Evolutionary conservation across 2,797 vertebrate genomes (phyloP).

Genomic region (Allobates femoralis): DNA sequence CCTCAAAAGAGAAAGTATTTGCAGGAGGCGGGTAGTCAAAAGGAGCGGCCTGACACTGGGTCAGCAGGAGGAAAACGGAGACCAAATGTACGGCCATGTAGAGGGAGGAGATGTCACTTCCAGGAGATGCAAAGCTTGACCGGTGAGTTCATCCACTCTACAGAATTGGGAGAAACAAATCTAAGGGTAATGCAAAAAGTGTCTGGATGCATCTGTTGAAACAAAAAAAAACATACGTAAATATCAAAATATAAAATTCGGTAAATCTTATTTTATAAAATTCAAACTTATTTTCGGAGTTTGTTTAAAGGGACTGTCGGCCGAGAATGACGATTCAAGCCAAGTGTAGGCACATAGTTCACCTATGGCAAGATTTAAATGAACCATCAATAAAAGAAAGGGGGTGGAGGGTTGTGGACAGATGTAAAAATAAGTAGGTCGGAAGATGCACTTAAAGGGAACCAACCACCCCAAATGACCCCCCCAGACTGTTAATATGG

Average conservation of each 20-base stretch:
- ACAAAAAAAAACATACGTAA: slow-evolving; percentile 45
- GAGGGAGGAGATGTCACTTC: slow-evolving; percentile 68
- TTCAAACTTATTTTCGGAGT: no score
- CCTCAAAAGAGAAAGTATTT: slow-evolving; percentile 72
- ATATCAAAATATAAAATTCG: neutral
- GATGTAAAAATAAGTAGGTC: no score
- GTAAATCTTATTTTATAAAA: no score
- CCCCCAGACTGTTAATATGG: no score
- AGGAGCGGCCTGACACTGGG: slow-evolving; percentile 78
- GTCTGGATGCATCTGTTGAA: slow-evolving; percentile 72
- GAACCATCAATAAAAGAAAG: no score
- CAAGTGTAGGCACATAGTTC: no score
- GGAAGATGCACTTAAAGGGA: no score
- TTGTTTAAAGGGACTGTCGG: no score
- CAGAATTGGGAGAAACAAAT: slow-evolving; percentile 70
- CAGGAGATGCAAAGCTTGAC: slow-evolving; percentile 62
- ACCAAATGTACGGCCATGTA: slow-evolving; percentile 85
- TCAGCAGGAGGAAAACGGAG: slow-evolving; percentile 83
- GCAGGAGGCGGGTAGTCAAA: slow-evolving; percentile 71
- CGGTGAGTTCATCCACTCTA: slow-evolving; percentile 66
- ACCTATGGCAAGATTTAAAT: no score
- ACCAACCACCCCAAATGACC: no score
- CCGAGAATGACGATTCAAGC: no score
- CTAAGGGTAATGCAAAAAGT: slow-evolving; percentile 66
- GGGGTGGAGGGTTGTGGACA: no score